Conservation (phyloP, 2,797 vertebrate genomes). For the Chloroceryle inda region DNA sequence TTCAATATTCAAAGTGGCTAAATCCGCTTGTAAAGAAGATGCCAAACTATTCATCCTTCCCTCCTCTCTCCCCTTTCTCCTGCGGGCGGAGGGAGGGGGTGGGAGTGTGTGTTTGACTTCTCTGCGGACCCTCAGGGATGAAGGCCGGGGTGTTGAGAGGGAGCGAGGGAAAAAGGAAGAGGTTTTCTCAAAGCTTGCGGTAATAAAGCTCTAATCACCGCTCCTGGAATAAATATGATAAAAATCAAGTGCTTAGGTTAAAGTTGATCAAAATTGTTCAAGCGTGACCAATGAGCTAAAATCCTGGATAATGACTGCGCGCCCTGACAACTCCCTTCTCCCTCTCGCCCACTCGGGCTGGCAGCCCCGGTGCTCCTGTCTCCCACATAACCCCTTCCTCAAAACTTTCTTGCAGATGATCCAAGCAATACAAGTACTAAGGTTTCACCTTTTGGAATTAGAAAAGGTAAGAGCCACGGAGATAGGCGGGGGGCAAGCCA, state of each 20-base stretch:
- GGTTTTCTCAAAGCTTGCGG: not conserved
- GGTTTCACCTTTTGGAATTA: conserved; percentile 99
- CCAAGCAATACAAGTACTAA: conserved; percentile 99
- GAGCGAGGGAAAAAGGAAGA: not conserved
- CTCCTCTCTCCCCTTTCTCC: conserved; percentile 58
- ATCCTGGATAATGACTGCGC: conserved; percentile 66
- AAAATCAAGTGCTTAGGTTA: conserved; percentile 64
- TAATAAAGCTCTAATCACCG: conserved; percentile 36
- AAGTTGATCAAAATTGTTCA: conserved; percentile 69
- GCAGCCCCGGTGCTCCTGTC: not conserved
- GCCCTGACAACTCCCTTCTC: conserved; percentile 26
- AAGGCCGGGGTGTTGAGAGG: not conserved
- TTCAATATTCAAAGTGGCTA: conserved; percentile 83
- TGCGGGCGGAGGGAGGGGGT: not conserved
- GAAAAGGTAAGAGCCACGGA: conserved; percentile 92
- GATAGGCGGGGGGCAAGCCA: not conserved
- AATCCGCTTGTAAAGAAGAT: conserved; percentile 80
- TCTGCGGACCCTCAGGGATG: conserved; percentile 28
- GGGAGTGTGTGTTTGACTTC: conserved; percentile 10
- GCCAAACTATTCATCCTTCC: conserved; percentile 71
- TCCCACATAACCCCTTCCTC: conserved; percentile 57
- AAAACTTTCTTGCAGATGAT: conserved; percentile 92
- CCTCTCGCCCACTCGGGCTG: not conserved
- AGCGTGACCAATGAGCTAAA: conserved; percentile 73
- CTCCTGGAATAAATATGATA: conserved; percentile 31